Conservation (phyloP, 2,888 invertebrate genomes). For the Lepidonotus clava region DNA sequence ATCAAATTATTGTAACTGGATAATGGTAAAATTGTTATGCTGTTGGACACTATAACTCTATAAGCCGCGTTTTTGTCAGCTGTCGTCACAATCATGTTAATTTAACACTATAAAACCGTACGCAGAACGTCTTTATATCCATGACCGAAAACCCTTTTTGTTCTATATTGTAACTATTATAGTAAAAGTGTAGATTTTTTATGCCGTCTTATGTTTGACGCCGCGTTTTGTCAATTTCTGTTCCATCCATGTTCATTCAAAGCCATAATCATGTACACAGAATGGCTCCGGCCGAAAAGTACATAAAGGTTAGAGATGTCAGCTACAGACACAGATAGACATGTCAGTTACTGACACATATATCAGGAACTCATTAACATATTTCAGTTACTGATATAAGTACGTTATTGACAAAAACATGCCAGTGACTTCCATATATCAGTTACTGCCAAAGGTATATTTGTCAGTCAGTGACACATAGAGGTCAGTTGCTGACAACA, state of each 20-base stretch:
- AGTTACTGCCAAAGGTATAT: constrained; percentile 17
- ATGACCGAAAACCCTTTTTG: not conserved
- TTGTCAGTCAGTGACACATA: constrained; percentile 15
- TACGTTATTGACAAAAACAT: not conserved
- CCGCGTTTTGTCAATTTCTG: constrained; percentile 11
- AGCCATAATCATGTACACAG: constrained; percentile 24
- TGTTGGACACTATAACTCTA: no score
- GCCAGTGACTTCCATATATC: not conserved
- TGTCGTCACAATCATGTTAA: no score
- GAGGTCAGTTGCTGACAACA: constrained; percentile 1
- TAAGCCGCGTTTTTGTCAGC: no score
- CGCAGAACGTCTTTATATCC: not conserved
- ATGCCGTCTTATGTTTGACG: not conserved
- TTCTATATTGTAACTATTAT: not conserved
- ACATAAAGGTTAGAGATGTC: not conserved
- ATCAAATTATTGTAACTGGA: no score
- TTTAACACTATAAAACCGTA: no score
- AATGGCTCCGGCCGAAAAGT: not conserved
- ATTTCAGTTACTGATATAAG: constrained; percentile 16
- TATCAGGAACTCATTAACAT: no score
- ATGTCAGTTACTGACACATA: constrained; percentile 21
- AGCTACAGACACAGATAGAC: constrained; percentile 21
- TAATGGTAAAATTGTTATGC: no score
- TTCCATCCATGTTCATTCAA: constrained; percentile 32
- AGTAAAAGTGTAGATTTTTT: constrained; percentile 25